A percentile compares a stretch with the other conserved stretches of the same genome.
phyloP scores from a whole-genome alignment of 2,113 vertebrate species.

The Psephotus haematonotus region DNA sequence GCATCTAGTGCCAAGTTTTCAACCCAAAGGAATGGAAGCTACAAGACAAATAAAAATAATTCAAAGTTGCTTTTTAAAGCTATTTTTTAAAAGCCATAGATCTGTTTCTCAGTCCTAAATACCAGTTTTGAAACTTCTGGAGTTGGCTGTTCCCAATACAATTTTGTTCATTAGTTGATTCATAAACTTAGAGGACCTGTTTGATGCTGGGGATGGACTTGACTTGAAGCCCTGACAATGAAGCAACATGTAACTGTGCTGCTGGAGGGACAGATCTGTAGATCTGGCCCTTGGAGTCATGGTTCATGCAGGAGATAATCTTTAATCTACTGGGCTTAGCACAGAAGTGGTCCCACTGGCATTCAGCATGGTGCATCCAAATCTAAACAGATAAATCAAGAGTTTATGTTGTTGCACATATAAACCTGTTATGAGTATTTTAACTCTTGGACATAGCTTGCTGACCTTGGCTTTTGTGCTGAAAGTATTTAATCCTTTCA shows the following conservation, averaged over 20 bases:
- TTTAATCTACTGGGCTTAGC: background rate
- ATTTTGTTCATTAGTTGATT: background rate
- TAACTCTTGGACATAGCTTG: background rate
- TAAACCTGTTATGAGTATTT: background rate
- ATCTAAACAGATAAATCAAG: background rate
- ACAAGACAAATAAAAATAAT: background rate
- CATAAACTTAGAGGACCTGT: background rate
- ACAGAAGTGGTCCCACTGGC: background rate
- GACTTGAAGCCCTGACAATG: background rate
- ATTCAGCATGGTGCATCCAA: background rate
- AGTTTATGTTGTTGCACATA: background rate
- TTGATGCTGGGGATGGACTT: background rate
- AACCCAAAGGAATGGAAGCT: background rate
- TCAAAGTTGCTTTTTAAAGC: rapidly evolving
- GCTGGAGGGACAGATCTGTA: background rate
- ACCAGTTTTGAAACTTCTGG: background rate
- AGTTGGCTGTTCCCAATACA: background rate
- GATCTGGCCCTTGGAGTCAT: background rate
- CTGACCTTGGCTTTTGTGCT: background rate
- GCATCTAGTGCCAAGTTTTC: rapidly evolving
- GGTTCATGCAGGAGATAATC: background rate
- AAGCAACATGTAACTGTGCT: background rate
- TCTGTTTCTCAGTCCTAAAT: background rate
- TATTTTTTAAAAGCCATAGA: background rate
- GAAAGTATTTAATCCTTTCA: background rate